Evolutionary conservation across 92 coral and sea anemone species (phyloP), one percentile per base, ranked within the genome.

Genomic region (Nematostella vectensis): DNA sequence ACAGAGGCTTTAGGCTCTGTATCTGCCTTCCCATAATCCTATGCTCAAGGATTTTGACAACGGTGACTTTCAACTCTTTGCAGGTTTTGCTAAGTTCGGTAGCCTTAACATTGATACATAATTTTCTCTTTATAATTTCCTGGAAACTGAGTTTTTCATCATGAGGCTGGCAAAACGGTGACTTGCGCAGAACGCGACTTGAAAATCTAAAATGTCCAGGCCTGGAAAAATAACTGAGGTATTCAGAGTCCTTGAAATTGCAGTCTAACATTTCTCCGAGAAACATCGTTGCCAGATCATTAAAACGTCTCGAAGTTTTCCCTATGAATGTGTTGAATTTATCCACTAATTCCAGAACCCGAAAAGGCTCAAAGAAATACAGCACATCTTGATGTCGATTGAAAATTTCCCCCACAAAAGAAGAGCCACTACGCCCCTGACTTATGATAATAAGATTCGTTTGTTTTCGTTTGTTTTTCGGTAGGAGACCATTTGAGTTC

Each of bases 391-490:
- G 74, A 51, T 63, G 47, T 2, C 52, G 52, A 26, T 77, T 57
- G 33, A 70, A 77, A 47, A 77, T 49, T 43, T 55, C 59, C 25
- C 84, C 84, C 24, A 77, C 51, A 54, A 77, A 77, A 2, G 84
- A 70, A 12, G 84, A 77, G 0, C 84, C 84, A 21, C 84, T 68
- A 3, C 84, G 58, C 0, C 78, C 84, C 37, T 53, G 74, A 58
- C 84, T 77, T 27, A 77, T 31, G 22, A 77, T 65, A 27, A 71
- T 40, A 15, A 77, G 24, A 48, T 70, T 77, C 6, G 42, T 36
- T 18, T 25, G 59, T 42, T 70, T 61, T 52, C 57, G n/a, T n/a
- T n/a, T n/a, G n/a, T n/a, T n/a, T n/a, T n/a, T n/a, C n/a, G n/a
- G n/a, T n/a, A n/a, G n/a, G n/a, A n/a, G n/a, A n/a, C n/a, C n/a